Conservation (phyloP, 1,140 invertebrate species). For the Colletes gigas region DNA sequence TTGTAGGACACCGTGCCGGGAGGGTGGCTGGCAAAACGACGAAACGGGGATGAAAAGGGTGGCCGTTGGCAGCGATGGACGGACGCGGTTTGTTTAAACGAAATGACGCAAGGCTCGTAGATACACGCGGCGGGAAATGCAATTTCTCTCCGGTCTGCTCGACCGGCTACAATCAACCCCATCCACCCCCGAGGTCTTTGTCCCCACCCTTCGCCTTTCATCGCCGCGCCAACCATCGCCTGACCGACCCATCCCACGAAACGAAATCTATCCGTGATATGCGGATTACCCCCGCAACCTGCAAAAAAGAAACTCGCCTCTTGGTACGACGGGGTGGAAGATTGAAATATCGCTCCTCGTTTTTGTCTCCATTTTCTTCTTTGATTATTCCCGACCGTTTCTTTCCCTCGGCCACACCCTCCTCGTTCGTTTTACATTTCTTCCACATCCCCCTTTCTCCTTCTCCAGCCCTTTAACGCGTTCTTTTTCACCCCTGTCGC, state of each 20-base stretch:
- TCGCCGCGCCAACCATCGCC: slow-evolving; percentile 4
- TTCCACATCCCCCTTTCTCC: background rate
- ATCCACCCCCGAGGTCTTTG: slow-evolving; percentile 25
- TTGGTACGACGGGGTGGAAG: slow-evolving; percentile 29
- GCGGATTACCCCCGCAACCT: slow-evolving; percentile 35
- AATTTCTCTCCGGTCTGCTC: slow-evolving; percentile 68
- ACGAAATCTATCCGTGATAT: slow-evolving; percentile 55
- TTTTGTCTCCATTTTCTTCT: background rate
- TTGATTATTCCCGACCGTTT: background rate
- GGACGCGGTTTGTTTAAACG: slow-evolving; percentile 74
- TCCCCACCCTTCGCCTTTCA: slow-evolving; percentile 34
- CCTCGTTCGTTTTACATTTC: background rate
- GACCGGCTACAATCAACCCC: slow-evolving; percentile 60
- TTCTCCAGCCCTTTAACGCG: background rate
- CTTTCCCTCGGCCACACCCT: background rate
- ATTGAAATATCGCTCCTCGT: slow-evolving; percentile 55
- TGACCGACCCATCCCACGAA: background rate
- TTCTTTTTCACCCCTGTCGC: background rate
- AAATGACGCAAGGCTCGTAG: slow-evolving; percentile 66
- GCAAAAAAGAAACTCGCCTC: slow-evolving; percentile 29
- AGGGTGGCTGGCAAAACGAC: slow-evolving; percentile 26
- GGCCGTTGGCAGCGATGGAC: slow-evolving; percentile 34
- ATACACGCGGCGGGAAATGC: slow-evolving; percentile 61
- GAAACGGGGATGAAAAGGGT: slow-evolving; percentile 34
- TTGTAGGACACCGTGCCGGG: background rate